These are phyloP conservation scores for Ammospiza nelsoni DNA, from an alignment of 2,113 vertebrate genomes.

Conservation along the genomic window DNA sequence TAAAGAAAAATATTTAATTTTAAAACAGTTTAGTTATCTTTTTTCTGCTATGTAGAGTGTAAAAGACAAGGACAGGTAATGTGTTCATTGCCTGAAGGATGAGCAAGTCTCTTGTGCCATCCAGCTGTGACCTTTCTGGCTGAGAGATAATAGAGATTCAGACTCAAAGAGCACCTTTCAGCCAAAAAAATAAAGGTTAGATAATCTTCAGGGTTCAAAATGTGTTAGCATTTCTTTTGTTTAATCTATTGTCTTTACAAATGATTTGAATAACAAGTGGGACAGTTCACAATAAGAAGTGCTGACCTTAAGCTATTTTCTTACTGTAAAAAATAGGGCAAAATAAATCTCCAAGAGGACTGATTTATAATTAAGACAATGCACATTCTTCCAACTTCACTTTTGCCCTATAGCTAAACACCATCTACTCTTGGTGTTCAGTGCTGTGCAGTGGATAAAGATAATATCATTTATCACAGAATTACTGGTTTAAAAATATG, in stretches of 20 bases:
- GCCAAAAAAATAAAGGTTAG: neutral
- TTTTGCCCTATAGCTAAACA: neutral
- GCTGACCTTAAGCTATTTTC: neutral
- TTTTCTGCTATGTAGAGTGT: neutral
- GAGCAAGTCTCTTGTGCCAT: neutral
- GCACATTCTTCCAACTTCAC: neutral
- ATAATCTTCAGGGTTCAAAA: neutral
- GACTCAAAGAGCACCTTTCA: neutral
- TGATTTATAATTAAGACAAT: slow-evolving; percentile 19
- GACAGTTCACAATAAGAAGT: neutral
- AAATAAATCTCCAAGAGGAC: neutral
- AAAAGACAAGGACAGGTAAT: neutral
- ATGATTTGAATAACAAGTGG: neutral
- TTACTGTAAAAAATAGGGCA: neutral
- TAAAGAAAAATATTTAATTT: neutral
- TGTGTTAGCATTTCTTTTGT: neutral
- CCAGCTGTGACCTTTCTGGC: neutral
- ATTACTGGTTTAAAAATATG: neutral
- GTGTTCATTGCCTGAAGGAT: neutral
- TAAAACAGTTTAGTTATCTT: neutral
- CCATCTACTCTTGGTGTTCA: neutral
- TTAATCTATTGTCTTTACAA: neutral
- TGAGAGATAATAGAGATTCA: neutral
- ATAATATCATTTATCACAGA: neutral
- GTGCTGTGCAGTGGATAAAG: neutral